Conservation (phyloP, 2,113 vertebrate species). For the Acanthisitta chloris region DNA sequence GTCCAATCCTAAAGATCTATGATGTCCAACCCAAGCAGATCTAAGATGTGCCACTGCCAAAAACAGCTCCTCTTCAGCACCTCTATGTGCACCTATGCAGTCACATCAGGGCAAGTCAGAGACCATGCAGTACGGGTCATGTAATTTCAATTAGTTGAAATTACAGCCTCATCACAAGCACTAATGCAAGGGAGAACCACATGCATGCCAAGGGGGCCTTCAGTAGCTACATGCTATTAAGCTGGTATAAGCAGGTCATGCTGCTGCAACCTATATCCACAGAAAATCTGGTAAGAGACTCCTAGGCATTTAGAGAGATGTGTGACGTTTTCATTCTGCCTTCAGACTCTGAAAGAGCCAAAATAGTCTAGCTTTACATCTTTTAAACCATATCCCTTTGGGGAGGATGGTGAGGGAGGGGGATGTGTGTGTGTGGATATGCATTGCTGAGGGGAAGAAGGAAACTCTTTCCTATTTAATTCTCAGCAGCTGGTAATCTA, state of each 20-base stretch:
- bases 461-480: not conserved
- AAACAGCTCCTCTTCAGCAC: not conserved
- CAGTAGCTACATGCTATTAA: not conserved
- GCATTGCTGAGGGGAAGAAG: not conserved
- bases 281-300: not conserved
- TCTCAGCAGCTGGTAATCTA: not conserved
- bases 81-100: not conserved
- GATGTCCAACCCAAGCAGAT: too few relatives aligned
- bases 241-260: not conserved
- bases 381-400: not conserved
- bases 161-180: not conserved
- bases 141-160: not conserved
- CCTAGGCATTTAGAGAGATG: not conserved
- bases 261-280: not conserved
- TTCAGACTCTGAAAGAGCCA: not conserved
- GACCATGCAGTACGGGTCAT: fast-evolving
- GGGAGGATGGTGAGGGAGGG: fast-evolving
- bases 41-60: not conserved
- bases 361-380: not conserved
- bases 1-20: too few relatives aligned
- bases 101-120: not conserved
- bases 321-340: not conserved
- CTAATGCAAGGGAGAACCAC: not conserved
- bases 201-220: not conserved
- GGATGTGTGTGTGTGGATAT: too few relatives aligned